These are phyloP conservation scores for Hesperophylax magnus DNA, from an alignment of 1,140 invertebrate species.

Conservation along the genomic window DNA sequence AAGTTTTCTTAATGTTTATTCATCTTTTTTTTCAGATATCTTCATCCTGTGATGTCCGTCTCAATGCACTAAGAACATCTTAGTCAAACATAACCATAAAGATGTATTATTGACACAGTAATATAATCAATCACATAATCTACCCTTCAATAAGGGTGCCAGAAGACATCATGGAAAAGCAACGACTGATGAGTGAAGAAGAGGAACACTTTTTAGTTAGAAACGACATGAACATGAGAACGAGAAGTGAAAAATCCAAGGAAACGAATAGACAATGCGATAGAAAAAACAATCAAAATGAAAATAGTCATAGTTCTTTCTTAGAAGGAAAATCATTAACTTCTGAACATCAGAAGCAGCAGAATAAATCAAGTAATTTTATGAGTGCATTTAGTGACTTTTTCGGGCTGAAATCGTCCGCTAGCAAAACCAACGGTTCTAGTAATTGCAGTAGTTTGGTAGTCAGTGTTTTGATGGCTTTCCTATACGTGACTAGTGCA, in stretches of 20 bases:
- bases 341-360: neutral
- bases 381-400: conserved; percentile 48
- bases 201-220: neutral
- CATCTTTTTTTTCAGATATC: neutral
- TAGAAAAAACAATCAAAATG: neutral
- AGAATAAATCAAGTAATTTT: neutral
- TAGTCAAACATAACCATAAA: too few species aligned
- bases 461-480: conserved; percentile 12
- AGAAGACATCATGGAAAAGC: neutral
- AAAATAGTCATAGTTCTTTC: conserved; percentile 1
- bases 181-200: conserved; percentile 15
- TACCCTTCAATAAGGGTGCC: neutral
- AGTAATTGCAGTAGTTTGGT: neutral
- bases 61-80: too few species aligned
- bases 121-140: too few species aligned
- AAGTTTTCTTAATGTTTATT: too few species aligned
- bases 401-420: conserved; percentile 35
- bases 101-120: too few species aligned
- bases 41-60: neutral
- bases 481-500: conserved; percentile 18
- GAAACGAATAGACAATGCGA: neutral
- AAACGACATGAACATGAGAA: neutral
- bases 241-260: neutral
- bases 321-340: neutral
- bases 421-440: conserved; percentile 23